phyloP scores from a whole-genome alignment of 2,113 vertebrate genomes.

The Mastomys natalensis region DNA sequence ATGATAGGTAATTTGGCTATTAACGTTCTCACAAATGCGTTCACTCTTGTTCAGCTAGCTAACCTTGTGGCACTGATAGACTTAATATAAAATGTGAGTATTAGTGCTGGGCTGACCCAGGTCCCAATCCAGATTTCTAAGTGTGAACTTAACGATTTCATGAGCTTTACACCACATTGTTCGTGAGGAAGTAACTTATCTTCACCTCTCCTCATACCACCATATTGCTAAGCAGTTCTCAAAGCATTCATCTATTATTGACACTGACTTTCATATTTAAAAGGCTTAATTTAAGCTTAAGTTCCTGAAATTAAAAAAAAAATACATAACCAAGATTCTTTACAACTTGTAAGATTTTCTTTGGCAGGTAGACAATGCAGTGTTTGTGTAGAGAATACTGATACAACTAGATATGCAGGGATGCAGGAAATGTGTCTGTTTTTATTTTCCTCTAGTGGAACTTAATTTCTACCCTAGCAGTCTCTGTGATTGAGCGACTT shows the following conservation, averaged over 20 bases:
- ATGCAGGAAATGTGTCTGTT: neutral
- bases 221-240: constrained; percentile 32
- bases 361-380: neutral
- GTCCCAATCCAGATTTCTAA: neutral
- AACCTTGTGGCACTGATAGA: neutral
- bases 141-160: neutral
- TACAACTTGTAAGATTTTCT: neutral
- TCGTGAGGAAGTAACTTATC: neutral
- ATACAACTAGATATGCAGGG: neutral
- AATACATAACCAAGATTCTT: neutral
- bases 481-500: neutral
- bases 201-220: neutral
- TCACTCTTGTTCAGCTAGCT: neutral
- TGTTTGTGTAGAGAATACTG: neutral
- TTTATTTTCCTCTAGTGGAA: neutral
- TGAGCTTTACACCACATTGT: neutral
- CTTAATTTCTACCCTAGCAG: neutral
- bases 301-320: neutral
- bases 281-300: neutral
- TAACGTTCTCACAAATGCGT: neutral
- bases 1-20: neutral
- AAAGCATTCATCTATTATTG: constrained; percentile 11
- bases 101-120: neutral
- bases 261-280: constrained; percentile 25
- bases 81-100: neutral